Conservation (phyloP, 2,113 vertebrate genomes). For the Chamaetylas fuelleborni region DNA sequence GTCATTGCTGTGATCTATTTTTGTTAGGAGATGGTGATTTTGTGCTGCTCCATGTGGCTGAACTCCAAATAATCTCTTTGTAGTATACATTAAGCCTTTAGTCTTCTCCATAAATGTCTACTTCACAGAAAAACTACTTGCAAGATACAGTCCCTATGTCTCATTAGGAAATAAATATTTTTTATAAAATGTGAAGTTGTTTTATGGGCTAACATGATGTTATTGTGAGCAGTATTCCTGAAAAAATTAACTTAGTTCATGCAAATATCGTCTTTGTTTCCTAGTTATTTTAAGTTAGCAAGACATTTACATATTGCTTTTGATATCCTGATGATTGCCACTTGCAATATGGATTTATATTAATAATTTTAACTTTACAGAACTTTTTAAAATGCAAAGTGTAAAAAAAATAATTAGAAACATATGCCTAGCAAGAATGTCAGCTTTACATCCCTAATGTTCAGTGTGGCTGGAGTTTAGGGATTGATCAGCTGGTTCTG, state of each 20-base stretch:
- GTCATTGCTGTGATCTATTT: rapidly evolving
- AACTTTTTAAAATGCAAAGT: background rate
- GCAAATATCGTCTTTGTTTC: background rate
- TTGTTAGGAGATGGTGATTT: background rate
- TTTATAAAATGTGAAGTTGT: background rate
- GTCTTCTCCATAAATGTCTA: background rate
- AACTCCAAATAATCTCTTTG: background rate
- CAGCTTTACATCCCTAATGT: background rate
- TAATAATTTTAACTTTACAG: background rate
- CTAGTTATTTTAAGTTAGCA: background rate
- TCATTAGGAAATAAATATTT: background rate
- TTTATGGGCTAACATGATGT: background rate
- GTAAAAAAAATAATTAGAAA: background rate
- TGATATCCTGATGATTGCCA: background rate
- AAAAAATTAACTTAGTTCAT: background rate
- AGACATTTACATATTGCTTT: background rate
- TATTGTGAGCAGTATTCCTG: background rate
- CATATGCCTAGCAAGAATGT: background rate
- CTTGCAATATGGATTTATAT: background rate
- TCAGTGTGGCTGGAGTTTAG: background rate
- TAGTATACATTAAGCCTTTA: background rate
- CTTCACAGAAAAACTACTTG: background rate
- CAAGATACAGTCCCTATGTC: background rate
- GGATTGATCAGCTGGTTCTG: background rate
- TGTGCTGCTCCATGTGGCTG: background rate